Evolutionary conservation across 2,113 vertebrate genomes (phyloP), one percentile per base, ranked within the genome.

Genomic region (Gallinago jamesoni): DNA sequence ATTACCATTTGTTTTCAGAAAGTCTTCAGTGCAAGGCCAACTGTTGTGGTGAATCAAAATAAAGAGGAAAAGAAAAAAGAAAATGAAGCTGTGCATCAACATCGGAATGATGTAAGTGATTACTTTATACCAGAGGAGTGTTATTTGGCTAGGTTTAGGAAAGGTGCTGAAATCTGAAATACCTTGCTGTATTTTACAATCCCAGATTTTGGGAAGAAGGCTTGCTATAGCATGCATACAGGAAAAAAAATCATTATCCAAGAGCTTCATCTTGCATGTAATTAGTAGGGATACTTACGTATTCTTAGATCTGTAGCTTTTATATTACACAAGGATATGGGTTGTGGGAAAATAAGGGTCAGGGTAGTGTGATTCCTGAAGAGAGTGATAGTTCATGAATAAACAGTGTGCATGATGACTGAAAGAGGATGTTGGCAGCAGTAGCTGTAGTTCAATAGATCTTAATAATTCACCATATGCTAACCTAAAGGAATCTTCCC

Each of bases 51-150:
- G 74, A 73, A 59, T 56, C 89, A 80, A 53, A 92, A 95, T 64
- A 97, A 97, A 96, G 95, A 97, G 73, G 96, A 98, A 50, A 94
- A 97, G 69, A 96, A 94, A 69, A 91, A 94, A 6, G 98, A 95
- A 92, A 89, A 50, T 9, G 80, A 87, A 84, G 69, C 59, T 86
- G 90, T 68, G 47, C 86, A 68, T 10, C 90, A 17, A 28, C 73
- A 82, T 20, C 18, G 14, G 17, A 95, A 87, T 28, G 94, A 98
- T 97, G 99, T 99, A 92, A 95, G 94, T 86, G 15, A 16, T 41
- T 60, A 6, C 37, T 86, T 72, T 73, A 25, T 74, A n/a, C 28
- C 15, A 12, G 3, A 0, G 21, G 7, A 55, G 4, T 60, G 12
- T 2, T 1, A 24, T 67, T 82, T 75, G 45, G 14, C 27, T 52